A percentile compares a stretch with the other conserved stretches of the same genome.
phyloP scores from a whole-genome alignment of 2,113 vertebrate species.

The Gallinago media region DNA sequence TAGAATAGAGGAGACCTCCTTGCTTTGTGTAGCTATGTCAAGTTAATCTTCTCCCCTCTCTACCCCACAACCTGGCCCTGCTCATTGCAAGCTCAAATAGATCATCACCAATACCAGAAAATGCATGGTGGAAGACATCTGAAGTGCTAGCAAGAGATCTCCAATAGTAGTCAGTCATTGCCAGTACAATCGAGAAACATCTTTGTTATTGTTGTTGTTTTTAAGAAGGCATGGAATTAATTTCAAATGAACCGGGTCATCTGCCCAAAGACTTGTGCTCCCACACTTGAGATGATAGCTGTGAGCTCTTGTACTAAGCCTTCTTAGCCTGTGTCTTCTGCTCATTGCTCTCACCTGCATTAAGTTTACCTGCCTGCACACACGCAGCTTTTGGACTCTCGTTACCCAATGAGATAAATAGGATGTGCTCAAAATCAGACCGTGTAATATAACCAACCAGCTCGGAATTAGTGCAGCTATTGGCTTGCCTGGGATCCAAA shows the following conservation, averaged over 20 bases:
- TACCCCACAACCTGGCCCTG: not conserved
- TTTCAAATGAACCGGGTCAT: not conserved
- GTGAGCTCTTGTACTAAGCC: not conserved
- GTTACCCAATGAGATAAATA: not conserved
- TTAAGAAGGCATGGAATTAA: not conserved
- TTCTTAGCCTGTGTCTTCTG: not conserved
- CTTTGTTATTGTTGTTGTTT: not conserved
- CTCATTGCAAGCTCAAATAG: not conserved
- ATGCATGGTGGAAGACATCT: not conserved
- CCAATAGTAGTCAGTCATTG: not conserved
- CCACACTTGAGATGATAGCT: not conserved
- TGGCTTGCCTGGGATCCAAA: not conserved
- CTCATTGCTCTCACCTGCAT: not conserved
- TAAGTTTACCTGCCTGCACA: not conserved
- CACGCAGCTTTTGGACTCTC: not conserved
- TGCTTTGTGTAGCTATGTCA: not conserved
- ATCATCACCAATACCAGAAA: not conserved
- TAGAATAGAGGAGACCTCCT: not conserved
- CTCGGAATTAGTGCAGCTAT: not conserved
- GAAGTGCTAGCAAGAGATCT: not conserved
- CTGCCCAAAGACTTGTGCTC: not conserved
- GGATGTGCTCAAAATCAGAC: not conserved
- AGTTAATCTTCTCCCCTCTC: not conserved
- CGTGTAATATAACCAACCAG: not conserved
- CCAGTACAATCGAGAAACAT: not conserved